Evolutionary conservation across 2,113 vertebrate species (phyloP).

Genomic region (Pluvialis apricaria): DNA sequence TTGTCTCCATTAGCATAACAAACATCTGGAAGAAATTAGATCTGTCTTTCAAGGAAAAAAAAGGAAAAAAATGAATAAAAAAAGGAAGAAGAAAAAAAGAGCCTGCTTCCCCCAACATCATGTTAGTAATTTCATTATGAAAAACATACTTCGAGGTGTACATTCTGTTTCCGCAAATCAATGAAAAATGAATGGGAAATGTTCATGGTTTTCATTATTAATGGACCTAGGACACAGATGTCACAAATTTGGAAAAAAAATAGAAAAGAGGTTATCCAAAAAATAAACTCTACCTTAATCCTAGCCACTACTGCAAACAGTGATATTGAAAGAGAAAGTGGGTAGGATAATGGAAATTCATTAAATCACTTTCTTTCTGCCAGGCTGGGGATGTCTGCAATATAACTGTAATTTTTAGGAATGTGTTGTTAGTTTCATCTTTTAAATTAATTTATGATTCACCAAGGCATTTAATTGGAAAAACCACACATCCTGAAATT

Average conservation of each 20-base stretch:
- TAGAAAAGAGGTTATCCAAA: background rate
- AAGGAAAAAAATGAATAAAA: background rate
- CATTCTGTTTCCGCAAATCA: background rate
- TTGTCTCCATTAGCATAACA: background rate
- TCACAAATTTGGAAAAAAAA: background rate
- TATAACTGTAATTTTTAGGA: background rate
- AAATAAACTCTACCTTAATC: background rate
- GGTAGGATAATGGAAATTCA: background rate
- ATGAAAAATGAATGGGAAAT: background rate
- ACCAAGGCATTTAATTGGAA: background rate
- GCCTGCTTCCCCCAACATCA: accelerated
- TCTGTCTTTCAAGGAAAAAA: background rate
- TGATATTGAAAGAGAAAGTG: background rate
- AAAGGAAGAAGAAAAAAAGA: too few relatives aligned
- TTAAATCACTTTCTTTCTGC: background rate
- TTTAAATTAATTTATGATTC: background rate
- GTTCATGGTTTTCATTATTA: background rate
- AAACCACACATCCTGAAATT: background rate
- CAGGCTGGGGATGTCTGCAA: background rate
- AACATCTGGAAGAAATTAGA: background rate
- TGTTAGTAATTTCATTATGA: background rate
- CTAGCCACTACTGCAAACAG: background rate
- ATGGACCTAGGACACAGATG: background rate
- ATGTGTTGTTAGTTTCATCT: background rate
- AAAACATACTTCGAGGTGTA: background rate